phyloP scores from a whole-genome alignment of 2,113 vertebrate species.

The Tonatia bakeri region DNA sequence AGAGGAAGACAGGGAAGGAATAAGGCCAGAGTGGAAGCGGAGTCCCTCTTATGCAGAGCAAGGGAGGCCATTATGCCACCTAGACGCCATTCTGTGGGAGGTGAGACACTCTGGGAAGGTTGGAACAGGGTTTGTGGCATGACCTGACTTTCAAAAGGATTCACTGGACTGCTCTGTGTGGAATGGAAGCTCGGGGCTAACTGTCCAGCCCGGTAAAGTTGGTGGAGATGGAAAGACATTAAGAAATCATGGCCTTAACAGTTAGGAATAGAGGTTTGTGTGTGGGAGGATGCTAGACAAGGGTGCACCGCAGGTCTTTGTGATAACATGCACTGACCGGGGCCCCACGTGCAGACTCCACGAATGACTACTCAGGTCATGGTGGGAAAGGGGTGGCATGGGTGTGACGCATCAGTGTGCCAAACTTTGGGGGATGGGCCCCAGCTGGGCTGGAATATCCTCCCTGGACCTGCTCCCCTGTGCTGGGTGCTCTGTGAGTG shows the following conservation, averaged over 20 bases:
- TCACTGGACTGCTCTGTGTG: neutral
- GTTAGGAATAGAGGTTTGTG: neutral
- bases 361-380: fast-evolving
- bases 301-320: no score
- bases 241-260: neutral
- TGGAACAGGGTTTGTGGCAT: fast-evolving
- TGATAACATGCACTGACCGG: neutral
- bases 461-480: neutral
- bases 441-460: neutral
- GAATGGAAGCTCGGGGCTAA: neutral
- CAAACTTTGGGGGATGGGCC: neutral
- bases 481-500: neutral
- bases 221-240: neutral
- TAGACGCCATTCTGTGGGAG: neutral
- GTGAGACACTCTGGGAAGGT: neutral
- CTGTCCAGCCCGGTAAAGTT: fast-evolving
- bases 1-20: neutral
- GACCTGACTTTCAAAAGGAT: neutral
- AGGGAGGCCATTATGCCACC: neutral
- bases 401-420: neutral
- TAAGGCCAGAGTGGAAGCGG: neutral
- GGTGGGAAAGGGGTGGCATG: fast-evolving
- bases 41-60: neutral
- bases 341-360: neutral
- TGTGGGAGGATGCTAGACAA: neutral